Conservation (phyloP, 1,140 invertebrate species). For the Leptopilina clavipes region DNA sequence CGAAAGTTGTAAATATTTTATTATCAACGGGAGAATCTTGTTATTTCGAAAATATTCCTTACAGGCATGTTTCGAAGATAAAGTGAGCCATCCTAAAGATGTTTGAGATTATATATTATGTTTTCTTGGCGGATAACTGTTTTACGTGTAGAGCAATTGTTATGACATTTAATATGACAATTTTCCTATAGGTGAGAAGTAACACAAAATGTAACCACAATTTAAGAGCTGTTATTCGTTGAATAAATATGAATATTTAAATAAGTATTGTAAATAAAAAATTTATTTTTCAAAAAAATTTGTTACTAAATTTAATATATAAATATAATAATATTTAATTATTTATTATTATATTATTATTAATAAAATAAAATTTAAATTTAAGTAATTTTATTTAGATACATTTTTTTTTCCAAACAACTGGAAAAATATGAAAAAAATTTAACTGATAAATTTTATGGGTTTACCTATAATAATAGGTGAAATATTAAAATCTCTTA, state of each 20-base stretch:
- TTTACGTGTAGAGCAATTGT: not conserved
- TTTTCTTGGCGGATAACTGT: not conserved
- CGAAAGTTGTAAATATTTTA: conserved; percentile 9
- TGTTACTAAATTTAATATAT: no score
- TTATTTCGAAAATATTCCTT: not conserved
- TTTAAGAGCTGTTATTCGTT: not conserved
- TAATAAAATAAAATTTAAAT: no score
- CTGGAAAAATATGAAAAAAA: no score
- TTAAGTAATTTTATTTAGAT: no score
- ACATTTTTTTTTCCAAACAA: no score
- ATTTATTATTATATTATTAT: no score
- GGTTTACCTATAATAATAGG: not conserved
- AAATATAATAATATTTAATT: no score
- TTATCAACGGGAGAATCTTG: not conserved
- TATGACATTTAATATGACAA: conserved; percentile 1
- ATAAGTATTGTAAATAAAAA: no score
- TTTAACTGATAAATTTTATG: not conserved
- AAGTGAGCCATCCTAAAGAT: not conserved
- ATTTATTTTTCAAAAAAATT: no score
- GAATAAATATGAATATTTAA: no score
- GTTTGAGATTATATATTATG: not conserved
- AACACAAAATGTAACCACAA: not conserved
- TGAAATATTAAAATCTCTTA: not conserved
- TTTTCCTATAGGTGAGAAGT: conserved; percentile 1
- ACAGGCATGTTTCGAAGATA: not conserved